Percentiles rank a stretch among this genome's conserved stretches.
phyloP scores from a whole-genome alignment of 2,888 invertebrate species.

The Seira musarum region DNA sequence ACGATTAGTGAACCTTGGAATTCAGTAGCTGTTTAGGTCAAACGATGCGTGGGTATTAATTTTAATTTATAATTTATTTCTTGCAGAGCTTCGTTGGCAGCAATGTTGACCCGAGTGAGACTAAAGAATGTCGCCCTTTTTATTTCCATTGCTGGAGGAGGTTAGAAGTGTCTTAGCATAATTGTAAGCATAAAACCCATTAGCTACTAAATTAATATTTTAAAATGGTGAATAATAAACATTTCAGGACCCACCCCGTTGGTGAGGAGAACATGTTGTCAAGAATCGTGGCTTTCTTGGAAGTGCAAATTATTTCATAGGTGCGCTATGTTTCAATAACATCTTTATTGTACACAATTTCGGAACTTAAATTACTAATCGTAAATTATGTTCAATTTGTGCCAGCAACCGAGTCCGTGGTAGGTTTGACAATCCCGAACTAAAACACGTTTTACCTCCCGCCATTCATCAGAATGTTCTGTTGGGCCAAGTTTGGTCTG shows the following conservation, averaged over 20 bases:
- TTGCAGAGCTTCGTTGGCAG: slow-evolving; percentile 65
- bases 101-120: slow-evolving; percentile 66
- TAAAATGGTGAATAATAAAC: background rate
- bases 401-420: slow-evolving; percentile 58
- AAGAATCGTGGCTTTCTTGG: slow-evolving; percentile 61
- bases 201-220: background rate
- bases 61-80: background rate
- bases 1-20: too few species aligned
- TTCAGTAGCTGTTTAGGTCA: too few species aligned
- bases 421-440: slow-evolving; percentile 67
- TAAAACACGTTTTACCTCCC: slow-evolving; percentile 65
- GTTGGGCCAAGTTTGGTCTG: slow-evolving; percentile 79
- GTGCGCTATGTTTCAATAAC: slow-evolving; percentile 30
- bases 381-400: too few species aligned
- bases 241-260: slow-evolving; percentile 78
- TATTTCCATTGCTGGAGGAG: slow-evolving; percentile 80
- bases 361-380: slow-evolving; percentile 72
- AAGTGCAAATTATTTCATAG: slow-evolving; percentile 63
- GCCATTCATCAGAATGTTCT: slow-evolving; percentile 74
- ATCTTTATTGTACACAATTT: slow-evolving; percentile 30
- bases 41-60: too few species aligned
- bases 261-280: slow-evolving; percentile 74
- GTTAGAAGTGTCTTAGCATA: too few species aligned
- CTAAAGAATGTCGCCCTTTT: slow-evolving; percentile 71
- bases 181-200: too few species aligned